phyloP scores from a whole-genome alignment of 2,113 vertebrate species.

The Nibea albiflora region DNA sequence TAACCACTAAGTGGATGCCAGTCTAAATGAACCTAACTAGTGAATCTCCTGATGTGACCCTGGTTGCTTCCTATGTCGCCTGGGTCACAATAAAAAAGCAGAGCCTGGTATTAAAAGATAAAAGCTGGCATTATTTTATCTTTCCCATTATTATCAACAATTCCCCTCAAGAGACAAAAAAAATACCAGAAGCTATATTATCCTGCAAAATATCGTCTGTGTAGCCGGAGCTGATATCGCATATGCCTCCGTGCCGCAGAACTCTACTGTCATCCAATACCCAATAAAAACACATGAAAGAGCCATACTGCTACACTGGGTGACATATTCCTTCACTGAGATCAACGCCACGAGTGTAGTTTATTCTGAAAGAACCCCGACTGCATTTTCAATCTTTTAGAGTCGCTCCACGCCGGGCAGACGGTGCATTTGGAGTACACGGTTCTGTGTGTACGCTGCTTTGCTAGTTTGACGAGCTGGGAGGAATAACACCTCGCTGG shows the following conservation, averaged over 20 bases:
- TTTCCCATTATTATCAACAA: neutral
- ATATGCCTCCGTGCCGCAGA: neutral
- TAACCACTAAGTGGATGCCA: slow-evolving; percentile 40
- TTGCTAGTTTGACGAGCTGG: slow-evolving; percentile 49
- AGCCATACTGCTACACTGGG: slow-evolving; percentile 14
- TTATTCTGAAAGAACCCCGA: slow-evolving; percentile 30
- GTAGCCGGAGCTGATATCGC: neutral
- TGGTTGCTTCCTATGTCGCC: neutral
- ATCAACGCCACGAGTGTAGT: slow-evolving; percentile 22
- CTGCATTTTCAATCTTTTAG: slow-evolving; percentile 39
- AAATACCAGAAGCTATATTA: neutral
- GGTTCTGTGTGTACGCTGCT: slow-evolving; percentile 49
- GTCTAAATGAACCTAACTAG: slow-evolving; percentile 42
- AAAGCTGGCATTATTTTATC: slow-evolving; percentile 7
- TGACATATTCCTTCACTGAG: slow-evolving; percentile 13
- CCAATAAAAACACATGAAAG: slow-evolving; percentile 20
- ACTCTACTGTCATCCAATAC: slow-evolving; percentile 1
- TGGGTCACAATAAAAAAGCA: slow-evolving; percentile 3
- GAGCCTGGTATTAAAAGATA: neutral
- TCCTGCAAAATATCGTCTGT: neutral
- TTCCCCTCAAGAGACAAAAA: neutral
- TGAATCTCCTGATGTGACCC: slow-evolving; percentile 12
- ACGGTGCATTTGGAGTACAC: slow-evolving; percentile 30
- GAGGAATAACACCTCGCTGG: slow-evolving; percentile 32
- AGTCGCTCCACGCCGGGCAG: slow-evolving; percentile 15